Percentiles rank a stretch among this genome's conserved stretches.
phyloP scores from a whole-genome alignment of 1,140 invertebrate genomes.

The Papilio glaucus region DNA sequence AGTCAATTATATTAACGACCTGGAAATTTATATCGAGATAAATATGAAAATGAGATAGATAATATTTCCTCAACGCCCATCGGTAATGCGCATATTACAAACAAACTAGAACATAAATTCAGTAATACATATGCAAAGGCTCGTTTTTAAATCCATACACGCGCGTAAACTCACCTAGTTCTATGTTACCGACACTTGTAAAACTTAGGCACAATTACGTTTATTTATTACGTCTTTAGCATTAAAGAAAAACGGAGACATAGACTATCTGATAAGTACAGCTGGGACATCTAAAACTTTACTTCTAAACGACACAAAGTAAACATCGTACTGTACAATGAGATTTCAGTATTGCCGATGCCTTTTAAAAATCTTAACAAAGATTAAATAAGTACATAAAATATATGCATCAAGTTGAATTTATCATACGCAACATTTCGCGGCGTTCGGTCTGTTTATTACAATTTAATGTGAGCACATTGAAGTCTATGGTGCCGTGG shows the following conservation, averaged over 20 bases:
- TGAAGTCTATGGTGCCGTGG: too few species aligned
- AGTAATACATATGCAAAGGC: background rate
- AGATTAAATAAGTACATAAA: too few species aligned
- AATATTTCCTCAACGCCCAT: background rate
- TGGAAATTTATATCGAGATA: constrained; percentile 1
- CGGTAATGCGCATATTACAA: background rate
- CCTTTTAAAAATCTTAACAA: too few species aligned
- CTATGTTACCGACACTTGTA: background rate
- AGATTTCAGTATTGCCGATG: too few species aligned
- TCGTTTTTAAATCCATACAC: background rate
- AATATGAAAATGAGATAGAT: constrained; percentile 1
- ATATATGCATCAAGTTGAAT: too few species aligned
- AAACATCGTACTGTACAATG: too few species aligned
- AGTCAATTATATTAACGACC: background rate
- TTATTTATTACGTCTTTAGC: background rate
- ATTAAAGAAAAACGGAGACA: background rate
- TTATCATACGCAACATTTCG: too few species aligned
- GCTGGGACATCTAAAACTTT: background rate
- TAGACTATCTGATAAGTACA: background rate
- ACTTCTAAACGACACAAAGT: too few species aligned
- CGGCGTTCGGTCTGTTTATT: too few species aligned
- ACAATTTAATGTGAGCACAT: too few species aligned
- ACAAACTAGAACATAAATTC: background rate
- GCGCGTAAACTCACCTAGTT: background rate
- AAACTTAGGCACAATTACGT: background rate